These are phyloP conservation scores for Cyanocitta stelleri DNA, from an alignment of 2,113 vertebrate species.

Conservation along the genomic window DNA sequence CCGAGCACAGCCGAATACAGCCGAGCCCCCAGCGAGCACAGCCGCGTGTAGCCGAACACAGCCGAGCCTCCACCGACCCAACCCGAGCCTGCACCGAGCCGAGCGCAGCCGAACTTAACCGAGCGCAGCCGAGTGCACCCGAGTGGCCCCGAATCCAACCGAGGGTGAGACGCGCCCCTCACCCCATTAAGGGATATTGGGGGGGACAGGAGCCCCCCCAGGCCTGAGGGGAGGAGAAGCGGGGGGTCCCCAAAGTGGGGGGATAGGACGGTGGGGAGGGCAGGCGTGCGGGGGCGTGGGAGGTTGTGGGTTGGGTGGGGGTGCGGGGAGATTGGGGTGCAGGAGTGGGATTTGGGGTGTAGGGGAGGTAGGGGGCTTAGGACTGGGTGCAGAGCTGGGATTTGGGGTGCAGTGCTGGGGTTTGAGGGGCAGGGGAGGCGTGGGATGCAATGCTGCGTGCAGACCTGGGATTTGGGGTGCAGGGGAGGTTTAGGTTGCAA, in stretches of 20 bases:
- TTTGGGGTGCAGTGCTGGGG: too few relatives aligned
- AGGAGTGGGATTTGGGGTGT: not conserved
- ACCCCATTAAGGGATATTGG: not conserved
- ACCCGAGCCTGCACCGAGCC: not conserved
- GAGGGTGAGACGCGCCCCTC: not conserved
- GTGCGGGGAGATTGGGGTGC: not conserved
- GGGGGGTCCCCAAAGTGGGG: not conserved
- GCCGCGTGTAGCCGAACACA: rapidly evolving
- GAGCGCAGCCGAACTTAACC: not conserved
- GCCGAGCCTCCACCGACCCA: not conserved
- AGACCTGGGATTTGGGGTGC: not conserved
- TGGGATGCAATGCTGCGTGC: too few relatives aligned
- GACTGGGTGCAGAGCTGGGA: too few relatives aligned
- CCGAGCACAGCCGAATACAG: not conserved
- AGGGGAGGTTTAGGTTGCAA: too few relatives aligned
- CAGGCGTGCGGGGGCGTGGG: not conserved
- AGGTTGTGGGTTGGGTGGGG: not conserved
- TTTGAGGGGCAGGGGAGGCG: too few relatives aligned
- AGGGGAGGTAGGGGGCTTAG: not conserved
- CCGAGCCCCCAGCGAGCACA: rapidly evolving
- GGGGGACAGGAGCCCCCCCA: not conserved
- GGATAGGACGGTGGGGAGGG: not conserved
- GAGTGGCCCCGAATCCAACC: not conserved
- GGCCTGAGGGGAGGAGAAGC: not conserved
- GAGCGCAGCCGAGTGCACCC: not conserved